Base-by-base conservation (phyloP, 1,140 invertebrate species). In the Orius laevigatus region DNA sequence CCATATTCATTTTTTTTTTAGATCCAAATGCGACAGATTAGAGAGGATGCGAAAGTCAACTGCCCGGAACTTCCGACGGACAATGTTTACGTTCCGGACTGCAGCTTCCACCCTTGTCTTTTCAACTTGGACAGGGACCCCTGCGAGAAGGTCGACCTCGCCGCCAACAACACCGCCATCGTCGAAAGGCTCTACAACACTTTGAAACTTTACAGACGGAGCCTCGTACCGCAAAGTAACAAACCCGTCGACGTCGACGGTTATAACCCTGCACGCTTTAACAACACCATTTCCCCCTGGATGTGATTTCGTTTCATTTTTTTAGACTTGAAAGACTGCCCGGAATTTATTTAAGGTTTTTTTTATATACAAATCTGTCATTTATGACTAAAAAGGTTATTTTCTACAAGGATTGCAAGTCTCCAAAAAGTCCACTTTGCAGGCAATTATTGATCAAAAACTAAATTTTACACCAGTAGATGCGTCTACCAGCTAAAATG, bases 71-170 rank as follows among this genome's bases (percentile, higher is more conserved):
- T 11, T 8, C 45, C 36, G 25, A 12, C 42, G 19, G 20, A 14
- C 31, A 31, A 20, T 43, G 12, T 44, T 9, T 36, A 39, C 14
- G 16, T 47, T 42, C 20, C 53, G 20, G 19, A 55, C 16, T 42
- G 49, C 53, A 41, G 20, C 11, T 39, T 41, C 16, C 34, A 54
- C 1, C 72, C 76, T 12, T 81, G 79, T 55, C 66, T 81, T 5
- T 81, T 77, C 56, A 68, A 81, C 54, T 68, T 81, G 48, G 59
- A 67, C 2, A 61, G 61, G 19, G 79, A 81, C 65, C 79, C 79
- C 1, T 82, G 78, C 59, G 78, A 81, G 58, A 70, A 66, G 3
- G 67, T 64, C 19, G 78, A 82, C 55, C 59, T 81, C 9, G 66
- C 64, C 1, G 58, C 57, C 18, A 57, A 60, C 11, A 67, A 69